These are phyloP conservation scores for Blastobasis adustella DNA, from an alignment of 2,888 invertebrate genomes.

Conservation along the genomic window DNA sequence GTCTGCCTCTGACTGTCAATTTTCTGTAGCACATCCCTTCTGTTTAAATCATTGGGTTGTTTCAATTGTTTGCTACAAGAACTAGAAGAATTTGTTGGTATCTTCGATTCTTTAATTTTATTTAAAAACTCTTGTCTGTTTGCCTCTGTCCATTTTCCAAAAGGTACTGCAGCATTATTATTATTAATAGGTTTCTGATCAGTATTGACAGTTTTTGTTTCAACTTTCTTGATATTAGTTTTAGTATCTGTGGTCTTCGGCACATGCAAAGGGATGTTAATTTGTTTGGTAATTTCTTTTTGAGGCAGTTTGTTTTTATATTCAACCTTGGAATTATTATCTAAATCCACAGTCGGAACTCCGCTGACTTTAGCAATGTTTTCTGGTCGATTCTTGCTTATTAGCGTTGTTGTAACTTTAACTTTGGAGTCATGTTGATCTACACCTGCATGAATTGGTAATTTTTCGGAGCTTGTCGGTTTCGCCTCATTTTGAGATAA, in stretches of 20 bases:
- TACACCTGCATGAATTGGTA: too few species aligned
- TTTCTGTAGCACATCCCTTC: constrained; percentile 60
- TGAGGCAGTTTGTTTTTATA: too few species aligned
- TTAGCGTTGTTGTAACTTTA: too few species aligned
- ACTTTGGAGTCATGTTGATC: too few species aligned
- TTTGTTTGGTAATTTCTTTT: constrained; percentile 2
- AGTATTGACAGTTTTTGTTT: constrained; percentile 11
- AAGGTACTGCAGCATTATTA: constrained; percentile 55
- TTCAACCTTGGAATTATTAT: too few species aligned
- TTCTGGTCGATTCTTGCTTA: too few species aligned
- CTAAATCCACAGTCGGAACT: too few species aligned
- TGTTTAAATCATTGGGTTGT: constrained; percentile 62
- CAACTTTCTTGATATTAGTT: constrained; percentile 13
- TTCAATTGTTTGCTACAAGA: constrained; percentile 58
- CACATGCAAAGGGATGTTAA: constrained; percentile 3
- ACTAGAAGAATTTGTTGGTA: constrained; percentile 27
- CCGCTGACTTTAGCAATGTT: too few species aligned
- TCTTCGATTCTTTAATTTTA: constrained; percentile 57
- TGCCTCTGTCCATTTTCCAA: constrained; percentile 66
- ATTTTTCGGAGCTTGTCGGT: too few species aligned
- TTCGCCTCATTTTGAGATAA: too few species aligned
- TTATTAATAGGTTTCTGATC: constrained; percentile 38
- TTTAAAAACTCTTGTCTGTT: constrained; percentile 62
- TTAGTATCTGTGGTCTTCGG: constrained; percentile 2
- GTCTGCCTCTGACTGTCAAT: constrained; percentile 59